A percentile compares a stretch with the other conserved stretches of the same genome.
Evolutionary conservation across 1,140 invertebrate genomes (phyloP).

Genomic region (Drosophila insularis): DNA sequence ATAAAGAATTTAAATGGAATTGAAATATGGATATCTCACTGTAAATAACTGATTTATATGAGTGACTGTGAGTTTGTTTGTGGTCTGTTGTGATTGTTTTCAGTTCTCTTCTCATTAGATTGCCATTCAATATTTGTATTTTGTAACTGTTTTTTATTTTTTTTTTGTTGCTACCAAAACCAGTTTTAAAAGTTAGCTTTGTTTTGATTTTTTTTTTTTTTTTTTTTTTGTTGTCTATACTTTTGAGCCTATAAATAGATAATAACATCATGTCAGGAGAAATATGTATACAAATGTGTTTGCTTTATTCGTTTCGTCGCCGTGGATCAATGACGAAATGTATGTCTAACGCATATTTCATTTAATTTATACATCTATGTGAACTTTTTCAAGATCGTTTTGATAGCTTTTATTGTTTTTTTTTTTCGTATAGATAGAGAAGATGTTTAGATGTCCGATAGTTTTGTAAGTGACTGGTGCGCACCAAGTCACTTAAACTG

Average conservation of each 20-base stretch:
- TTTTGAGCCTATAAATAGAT: constrained; percentile 44
- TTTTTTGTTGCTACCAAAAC: constrained; percentile 41
- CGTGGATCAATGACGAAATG: constrained; percentile 48
- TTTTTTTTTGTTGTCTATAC: background rate
- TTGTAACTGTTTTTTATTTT: constrained; percentile 61
- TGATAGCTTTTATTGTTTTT: background rate
- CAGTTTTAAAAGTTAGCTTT: constrained; percentile 34
- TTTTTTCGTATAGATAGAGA: constrained; percentile 11
- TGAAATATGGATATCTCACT: too few relatives aligned
- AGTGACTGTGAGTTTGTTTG: constrained; percentile 16
- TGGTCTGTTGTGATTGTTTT: constrained; percentile 46
- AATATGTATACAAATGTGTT: constrained; percentile 22
- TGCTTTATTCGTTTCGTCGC: constrained; percentile 21
- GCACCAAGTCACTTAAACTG: constrained; percentile 25
- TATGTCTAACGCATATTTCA: constrained; percentile 48
- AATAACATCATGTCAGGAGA: constrained; percentile 46
- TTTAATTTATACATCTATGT: constrained; percentile 63
- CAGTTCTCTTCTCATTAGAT: constrained; percentile 21
- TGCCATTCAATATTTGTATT: constrained; percentile 55
- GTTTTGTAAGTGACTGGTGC: constrained; percentile 19
- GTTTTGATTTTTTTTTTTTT: background rate
- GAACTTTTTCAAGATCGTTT: constrained; percentile 59
- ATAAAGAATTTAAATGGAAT: too few relatives aligned
- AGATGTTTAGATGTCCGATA: background rate
- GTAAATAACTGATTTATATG: background rate